These are phyloP conservation scores for Apis dorsata DNA, from an alignment of 1,140 invertebrate genomes.

Conservation along the genomic window DNA sequence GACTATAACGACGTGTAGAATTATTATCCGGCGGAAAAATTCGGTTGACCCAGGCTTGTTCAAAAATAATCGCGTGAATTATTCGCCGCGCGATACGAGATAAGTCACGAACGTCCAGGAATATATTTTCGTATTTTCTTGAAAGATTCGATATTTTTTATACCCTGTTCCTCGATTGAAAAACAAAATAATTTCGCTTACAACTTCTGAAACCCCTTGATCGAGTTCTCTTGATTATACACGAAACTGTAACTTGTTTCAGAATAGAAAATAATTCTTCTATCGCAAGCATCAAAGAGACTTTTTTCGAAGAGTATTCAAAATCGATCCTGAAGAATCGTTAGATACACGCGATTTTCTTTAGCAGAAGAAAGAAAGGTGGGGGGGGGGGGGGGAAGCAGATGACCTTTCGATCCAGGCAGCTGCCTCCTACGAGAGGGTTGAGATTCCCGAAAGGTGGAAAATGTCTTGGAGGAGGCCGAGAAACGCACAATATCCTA, in stretches of 20 bases:
- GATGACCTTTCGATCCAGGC: conserved; percentile 63
- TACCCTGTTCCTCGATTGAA: too few species aligned
- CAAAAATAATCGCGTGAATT: background rate
- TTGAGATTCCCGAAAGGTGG: conserved; percentile 34
- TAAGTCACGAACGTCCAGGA: background rate
- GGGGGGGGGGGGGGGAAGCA: conserved; percentile 49
- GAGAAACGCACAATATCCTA: conserved; percentile 59
- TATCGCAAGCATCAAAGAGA: too few species aligned
- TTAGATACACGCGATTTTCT: conserved; percentile 25
- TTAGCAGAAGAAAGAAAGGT: background rate
- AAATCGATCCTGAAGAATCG: conserved; percentile 3
- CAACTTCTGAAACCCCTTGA: too few species aligned
- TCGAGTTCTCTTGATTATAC: too few species aligned
- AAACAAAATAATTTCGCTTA: too few species aligned
- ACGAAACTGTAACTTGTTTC: too few species aligned
- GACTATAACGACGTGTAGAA: background rate
- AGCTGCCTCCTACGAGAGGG: conserved; percentile 63
- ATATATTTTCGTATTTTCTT: background rate
- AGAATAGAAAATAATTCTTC: background rate
- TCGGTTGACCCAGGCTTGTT: too few species aligned
- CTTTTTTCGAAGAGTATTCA: too few species aligned
- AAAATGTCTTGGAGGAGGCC: conserved; percentile 52
- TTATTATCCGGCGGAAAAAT: conserved; percentile 14
- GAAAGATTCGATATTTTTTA: too few species aligned
- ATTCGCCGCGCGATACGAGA: background rate